Percentiles rank a stretch among this genome's conserved stretches.
Evolutionary conservation across 2,113 vertebrate species (phyloP).

Genomic region (Tetrax tetrax): DNA sequence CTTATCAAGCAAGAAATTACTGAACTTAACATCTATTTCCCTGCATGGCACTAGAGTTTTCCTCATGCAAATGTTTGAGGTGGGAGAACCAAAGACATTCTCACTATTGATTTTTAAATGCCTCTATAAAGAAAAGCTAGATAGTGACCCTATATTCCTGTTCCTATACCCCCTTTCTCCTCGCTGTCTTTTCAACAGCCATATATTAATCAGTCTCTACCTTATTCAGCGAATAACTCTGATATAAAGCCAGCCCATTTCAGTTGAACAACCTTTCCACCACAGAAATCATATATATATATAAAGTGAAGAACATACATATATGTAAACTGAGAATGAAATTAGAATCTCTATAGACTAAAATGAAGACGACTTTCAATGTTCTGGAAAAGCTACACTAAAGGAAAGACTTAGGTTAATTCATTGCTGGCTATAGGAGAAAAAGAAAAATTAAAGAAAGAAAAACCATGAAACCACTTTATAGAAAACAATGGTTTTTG

Average conservation of each 20-base stretch:
- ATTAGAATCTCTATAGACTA: background rate
- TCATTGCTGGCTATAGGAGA: background rate
- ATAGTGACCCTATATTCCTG: rapidly evolving
- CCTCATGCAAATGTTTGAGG: background rate
- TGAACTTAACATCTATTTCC: rapidly evolving
- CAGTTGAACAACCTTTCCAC: background rate
- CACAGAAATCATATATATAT: too few relatives aligned
- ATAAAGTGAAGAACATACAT: background rate
- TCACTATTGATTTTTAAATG: rapidly evolving
- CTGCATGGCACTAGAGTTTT: background rate
- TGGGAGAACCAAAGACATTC: background rate
- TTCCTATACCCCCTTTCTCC: background rate
- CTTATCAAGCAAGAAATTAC: background rate
- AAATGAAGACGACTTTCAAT: background rate
- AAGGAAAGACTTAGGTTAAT: background rate
- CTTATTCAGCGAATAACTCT: background rate
- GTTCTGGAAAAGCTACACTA: background rate
- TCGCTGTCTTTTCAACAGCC: background rate
- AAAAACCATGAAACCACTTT: background rate
- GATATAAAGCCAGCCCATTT: background rate
- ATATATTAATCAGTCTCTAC: background rate
- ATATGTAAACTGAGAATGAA: background rate
- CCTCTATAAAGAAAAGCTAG: background rate
- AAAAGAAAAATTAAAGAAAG: background rate
- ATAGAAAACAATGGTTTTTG: rapidly evolving